Conservation (phyloP, 2,113 vertebrate genomes). For the Gallinago jamesoni region DNA sequence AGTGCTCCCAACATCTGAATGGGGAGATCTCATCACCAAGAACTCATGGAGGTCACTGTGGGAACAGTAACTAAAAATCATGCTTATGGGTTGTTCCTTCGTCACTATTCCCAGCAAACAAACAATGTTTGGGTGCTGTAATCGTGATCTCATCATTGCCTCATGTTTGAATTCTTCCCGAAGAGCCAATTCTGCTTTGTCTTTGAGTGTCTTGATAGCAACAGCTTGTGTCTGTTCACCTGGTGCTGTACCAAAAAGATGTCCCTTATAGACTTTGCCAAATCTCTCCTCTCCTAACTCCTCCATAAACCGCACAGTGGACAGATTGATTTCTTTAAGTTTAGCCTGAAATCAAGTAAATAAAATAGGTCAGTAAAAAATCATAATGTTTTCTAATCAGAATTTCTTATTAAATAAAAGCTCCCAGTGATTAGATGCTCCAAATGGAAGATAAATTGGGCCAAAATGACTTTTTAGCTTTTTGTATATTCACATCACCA, state of each 20-base stretch:
- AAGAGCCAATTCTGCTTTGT: slow-evolving; percentile 88
- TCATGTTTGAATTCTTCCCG: slow-evolving; percentile 95
- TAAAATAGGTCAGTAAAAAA: neutral
- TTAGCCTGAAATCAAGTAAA: slow-evolving; percentile 80
- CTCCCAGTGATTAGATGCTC: neutral
- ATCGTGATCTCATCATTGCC: slow-evolving; percentile 83
- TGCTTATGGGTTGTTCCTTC: slow-evolving; percentile 93
- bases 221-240: slow-evolving; percentile 92
- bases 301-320: slow-evolving; percentile 92
- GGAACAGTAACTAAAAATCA: slow-evolving; percentile 90
- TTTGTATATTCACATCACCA: neutral
- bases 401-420: neutral
- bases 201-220: slow-evolving; percentile 94
- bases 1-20: slow-evolving; percentile 92
- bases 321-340: slow-evolving; percentile 91
- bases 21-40: slow-evolving; percentile 92
- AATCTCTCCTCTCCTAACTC: slow-evolving; percentile 96
- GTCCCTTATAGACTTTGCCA: slow-evolving; percentile 96
- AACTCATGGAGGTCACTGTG: slow-evolving; percentile 95
- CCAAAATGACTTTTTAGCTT: neutral
- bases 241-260: slow-evolving; percentile 86
- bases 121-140: slow-evolving; percentile 93
- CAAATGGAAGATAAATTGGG: neutral
- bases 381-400: neutral
- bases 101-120: slow-evolving; percentile 89